Conservation (phyloP, 1,140 invertebrate species). For the Thalassaphorura encarpata region DNA sequence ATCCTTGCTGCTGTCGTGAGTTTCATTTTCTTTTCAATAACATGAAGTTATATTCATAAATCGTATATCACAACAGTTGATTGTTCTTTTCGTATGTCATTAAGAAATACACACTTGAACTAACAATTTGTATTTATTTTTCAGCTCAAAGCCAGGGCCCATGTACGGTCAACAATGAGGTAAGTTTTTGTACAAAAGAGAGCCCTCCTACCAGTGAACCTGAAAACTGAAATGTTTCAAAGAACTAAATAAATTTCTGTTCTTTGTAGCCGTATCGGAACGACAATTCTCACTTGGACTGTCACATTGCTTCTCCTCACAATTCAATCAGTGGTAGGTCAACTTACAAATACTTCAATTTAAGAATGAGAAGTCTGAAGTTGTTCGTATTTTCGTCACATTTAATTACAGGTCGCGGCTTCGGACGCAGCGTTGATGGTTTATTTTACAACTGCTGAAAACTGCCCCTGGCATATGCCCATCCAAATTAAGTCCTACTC, state of each 20-base stretch:
- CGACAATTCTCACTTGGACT: slow-evolving; percentile 18
- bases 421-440: slow-evolving; percentile 18
- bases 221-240: no score
- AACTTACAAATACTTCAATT: neutral
- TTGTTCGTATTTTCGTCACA: neutral
- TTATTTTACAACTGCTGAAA: slow-evolving; percentile 25
- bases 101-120: no score
- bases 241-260: neutral
- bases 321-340: slow-evolving; percentile 23
- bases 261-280: slow-evolving; percentile 19
- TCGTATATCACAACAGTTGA: neutral
- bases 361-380: neutral
- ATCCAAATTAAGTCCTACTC: no score
- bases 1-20: slow-evolving; percentile 10
- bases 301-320: slow-evolving; percentile 20
- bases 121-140: no score
- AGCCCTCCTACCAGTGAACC: no score
- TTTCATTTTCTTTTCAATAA: neutral
- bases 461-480: no score
- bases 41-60: neutral
- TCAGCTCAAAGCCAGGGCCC: neutral
- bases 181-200: neutral
- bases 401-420: slow-evolving; percentile 14
- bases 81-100: neutral
- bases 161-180: neutral